Percentiles rank a stretch among this genome's conserved stretches.
Conservation (phyloP, 35 echinoderm and acorn worm species). For the Patiria miniata region DNA sequence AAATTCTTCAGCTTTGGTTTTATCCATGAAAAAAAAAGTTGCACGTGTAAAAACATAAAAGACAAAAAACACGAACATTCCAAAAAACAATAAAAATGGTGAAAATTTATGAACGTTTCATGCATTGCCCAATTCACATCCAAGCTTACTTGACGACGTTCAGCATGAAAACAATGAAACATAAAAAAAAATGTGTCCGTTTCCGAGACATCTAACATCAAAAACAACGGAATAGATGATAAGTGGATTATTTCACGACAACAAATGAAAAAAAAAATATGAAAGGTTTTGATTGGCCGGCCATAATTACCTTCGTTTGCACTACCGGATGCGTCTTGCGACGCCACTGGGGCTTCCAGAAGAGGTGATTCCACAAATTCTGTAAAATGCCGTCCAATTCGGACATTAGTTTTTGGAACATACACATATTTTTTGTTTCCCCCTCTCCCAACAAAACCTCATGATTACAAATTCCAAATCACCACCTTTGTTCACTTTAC, state of each 20-base stretch:
- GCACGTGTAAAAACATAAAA: too few relatives aligned
- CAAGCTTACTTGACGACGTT: neutral
- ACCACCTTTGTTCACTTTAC: too few relatives aligned
- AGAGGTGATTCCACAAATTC: slow-evolving; percentile 6
- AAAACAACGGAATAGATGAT: neutral
- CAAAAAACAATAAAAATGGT: too few relatives aligned
- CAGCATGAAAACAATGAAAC: neutral
- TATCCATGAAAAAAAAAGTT: too few relatives aligned
- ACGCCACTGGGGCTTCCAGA: neutral
- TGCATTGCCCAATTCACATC: slow-evolving; percentile 8
- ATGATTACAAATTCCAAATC: too few relatives aligned
- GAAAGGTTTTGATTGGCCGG: neutral
- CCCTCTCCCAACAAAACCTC: too few relatives aligned
- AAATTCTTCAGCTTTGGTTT: too few relatives aligned
- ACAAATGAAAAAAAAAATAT: neutral
- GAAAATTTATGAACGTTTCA: slow-evolving; percentile 11
- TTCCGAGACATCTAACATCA: neutral
- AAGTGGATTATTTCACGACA: neutral
- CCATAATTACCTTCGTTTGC: slow-evolving; percentile 22
- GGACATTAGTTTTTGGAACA: neutral
- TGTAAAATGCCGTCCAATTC: slow-evolving; percentile 15
- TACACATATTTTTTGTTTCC: too few relatives aligned
- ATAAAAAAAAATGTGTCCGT: neutral
- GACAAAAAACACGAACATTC: too few relatives aligned
- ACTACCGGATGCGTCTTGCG: neutral